Base-by-base conservation (phyloP, 1,140 invertebrate species). In the Homarus americanus region DNA sequence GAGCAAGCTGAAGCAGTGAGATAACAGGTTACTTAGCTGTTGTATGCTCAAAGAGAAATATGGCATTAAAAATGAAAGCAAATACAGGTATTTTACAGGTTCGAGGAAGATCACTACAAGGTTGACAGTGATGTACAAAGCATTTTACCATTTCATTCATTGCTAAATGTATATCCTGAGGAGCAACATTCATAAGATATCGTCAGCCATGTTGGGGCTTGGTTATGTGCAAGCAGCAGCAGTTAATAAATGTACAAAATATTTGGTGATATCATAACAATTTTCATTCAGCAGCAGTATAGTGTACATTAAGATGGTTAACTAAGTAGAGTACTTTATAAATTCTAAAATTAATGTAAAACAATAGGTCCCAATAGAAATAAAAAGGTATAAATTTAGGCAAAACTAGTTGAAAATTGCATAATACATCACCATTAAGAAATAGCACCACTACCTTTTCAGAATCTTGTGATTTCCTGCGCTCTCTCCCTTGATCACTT, bases 381-480 rank as follows among this genome's bases (percentile, higher is more conserved):
- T 63, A 34, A n/a, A 34, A 7, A 28, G n/a, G 66, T 20, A 63
- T 86, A 12, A 49, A 49, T 1, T 32, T 17, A 86, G 15, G 53
- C 15, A 53, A 73, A 28, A 32, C 9, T 2, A 38, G 34, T 63
- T 49, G 53, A 87, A 87, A 78, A 78, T 79, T 87, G 49, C 72
- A 34, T 36, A 75, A 69, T 73, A 80, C 32, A 82, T 82, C 58
- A 58, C 9, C 9, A 72, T 24, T 44, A 24, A 34, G 38, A 88
- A 80, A 20, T 36, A 36, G 38, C 12, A 69, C 49, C 38, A 79
- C 86, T 88, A 88, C 86, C 86, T 88, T 88, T 20, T 88, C 76
- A 78, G 38, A 44, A 34, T 79, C 85, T 41, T 78, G 49, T 20
- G 53, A 58, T 15, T 34, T 87, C 85, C 66, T 87, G 73, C 34